Evolutionary conservation across 2,888 invertebrate species (phyloP), one percentile per base, ranked within the genome.

Genomic region (Trichacis sp.): DNA sequence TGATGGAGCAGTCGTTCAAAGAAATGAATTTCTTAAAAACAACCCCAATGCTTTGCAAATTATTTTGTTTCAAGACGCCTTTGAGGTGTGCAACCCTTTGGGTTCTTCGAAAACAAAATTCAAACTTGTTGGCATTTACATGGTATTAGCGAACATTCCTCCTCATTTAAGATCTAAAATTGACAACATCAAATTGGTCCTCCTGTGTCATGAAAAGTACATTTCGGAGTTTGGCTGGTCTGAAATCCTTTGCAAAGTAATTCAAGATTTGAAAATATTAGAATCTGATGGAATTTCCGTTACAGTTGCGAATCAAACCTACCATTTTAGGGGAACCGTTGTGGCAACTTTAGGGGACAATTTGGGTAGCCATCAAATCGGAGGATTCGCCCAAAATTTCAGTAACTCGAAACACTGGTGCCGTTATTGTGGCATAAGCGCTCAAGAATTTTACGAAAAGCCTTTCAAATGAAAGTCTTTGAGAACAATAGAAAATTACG

Each of bases 111-210:
- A 57, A 65, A 62, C 51, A 38, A 77, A 73, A 50, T 67, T 76
- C 48, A 76, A 75, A 65, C 29, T 77, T 14, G 47, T 78, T 6
- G 73, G 71, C 12, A 17, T 79, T 8, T 78, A 78, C 49, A 70
- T 73, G 71, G 56, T 55, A 0, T 15, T 77, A 8, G 70, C 45
- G 12, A 78, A 78, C 66, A 30, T 78, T 17, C 57, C 61, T 1
- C 53, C 73, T 5, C 71, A 66, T 47, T 57, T 73, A 38, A 50
- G 74, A 49, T 69, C 72, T 8, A 56, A 68, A 51, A 59, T 67
- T n/a, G 68, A 74, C 11, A 61, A 75, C n/a, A 72, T 75, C 19
- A 71, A 74, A 12, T 60, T 79, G 40, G 71, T 77, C 8, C 24
- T 24, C 8, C 8, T 24, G 24, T 24, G 24, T 24, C 24, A 24